phyloP scores from a whole-genome alignment of 2,888 invertebrate species.

The Onthophagus sagittarius region DNA sequence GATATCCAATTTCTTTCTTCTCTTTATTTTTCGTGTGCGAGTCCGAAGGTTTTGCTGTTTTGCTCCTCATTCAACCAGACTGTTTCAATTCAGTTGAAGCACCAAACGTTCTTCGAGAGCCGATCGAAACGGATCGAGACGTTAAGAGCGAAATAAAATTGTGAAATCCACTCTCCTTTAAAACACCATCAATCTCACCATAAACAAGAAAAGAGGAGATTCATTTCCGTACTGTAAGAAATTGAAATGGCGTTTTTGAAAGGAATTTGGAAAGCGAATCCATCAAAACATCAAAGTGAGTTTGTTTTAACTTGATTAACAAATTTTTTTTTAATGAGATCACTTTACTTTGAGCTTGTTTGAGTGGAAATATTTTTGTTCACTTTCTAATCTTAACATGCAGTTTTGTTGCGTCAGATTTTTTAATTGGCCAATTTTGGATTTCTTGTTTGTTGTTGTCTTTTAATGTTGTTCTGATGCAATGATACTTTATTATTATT shows the following conservation, averaged over 20 bases:
- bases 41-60: neutral
- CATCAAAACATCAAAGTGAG: neutral
- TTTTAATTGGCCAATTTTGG: neutral
- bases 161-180: neutral
- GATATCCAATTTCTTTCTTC: neutral
- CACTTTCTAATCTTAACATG: neutral
- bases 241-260: neutral
- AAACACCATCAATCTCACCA: neutral
- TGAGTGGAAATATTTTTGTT: neutral
- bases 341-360: no score
- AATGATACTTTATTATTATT: neutral
- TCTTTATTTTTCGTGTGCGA: neutral
- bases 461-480: neutral
- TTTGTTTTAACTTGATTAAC: neutral
- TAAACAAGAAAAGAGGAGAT: neutral
- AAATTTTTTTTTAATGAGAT: no score
- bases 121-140: neutral
- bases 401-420: neutral
- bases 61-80: neutral
- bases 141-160: neutral
- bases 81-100: no score
- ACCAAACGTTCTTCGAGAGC: neutral
- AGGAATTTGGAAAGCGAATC: neutral
- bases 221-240: neutral
- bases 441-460: neutral